Evolutionary conservation across 2,888 invertebrate species (phyloP).

Genomic region (Timema podura): DNA sequence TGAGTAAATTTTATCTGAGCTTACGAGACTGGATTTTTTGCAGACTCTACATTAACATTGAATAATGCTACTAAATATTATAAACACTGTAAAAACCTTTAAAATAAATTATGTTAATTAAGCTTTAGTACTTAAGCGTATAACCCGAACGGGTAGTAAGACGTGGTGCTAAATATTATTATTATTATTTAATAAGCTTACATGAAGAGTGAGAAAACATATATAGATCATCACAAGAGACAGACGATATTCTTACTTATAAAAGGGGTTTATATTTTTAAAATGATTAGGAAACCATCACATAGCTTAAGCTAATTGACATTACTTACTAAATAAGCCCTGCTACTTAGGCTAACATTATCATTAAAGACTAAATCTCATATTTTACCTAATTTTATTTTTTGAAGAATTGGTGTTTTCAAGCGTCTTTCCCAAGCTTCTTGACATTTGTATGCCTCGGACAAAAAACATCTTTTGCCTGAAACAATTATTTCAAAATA

Average conservation of each 20-base stretch:
- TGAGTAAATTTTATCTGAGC: too few relatives aligned
- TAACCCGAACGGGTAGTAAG: too few relatives aligned
- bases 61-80: too few relatives aligned
- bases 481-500: slow-evolving; percentile 13
- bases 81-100: too few relatives aligned
- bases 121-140: too few relatives aligned
- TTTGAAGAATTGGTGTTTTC: slow-evolving; percentile 56
- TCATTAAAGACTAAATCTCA: background rate
- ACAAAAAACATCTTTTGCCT: slow-evolving; percentile 54
- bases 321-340: background rate
- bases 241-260: background rate
- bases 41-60: too few relatives aligned
- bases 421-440: slow-evolving; percentile 66
- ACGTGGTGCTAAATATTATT: too few relatives aligned
- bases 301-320: background rate
- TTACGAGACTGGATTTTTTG: too few relatives aligned
- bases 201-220: too few relatives aligned
- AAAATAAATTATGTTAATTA: too few relatives aligned
- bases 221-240: background rate
- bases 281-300: background rate
- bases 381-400: slow-evolving; percentile 50
- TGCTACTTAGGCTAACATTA: background rate
- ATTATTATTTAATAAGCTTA: too few relatives aligned
- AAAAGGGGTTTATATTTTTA: background rate
- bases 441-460: slow-evolving; percentile 67